Percentiles rank a stretch among this genome's conserved stretches.
These are phyloP conservation scores for Zaprionus ghesquierei DNA, from an alignment of 1,140 invertebrate species.

Conservation along the genomic window DNA sequence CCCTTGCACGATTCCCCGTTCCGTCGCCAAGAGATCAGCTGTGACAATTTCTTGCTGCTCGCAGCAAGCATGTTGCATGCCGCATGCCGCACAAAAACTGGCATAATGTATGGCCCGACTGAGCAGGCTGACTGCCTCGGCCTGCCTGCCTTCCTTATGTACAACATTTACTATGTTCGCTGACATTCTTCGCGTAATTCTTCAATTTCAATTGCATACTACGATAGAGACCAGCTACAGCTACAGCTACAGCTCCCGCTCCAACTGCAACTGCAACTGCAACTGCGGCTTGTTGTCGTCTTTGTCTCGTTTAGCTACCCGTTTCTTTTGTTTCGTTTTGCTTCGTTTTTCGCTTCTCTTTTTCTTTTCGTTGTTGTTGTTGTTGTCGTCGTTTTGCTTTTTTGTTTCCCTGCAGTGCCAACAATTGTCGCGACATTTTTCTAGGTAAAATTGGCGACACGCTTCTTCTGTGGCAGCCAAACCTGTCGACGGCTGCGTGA, in stretches of 20 bases:
- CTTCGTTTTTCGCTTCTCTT: slow-evolving; percentile 8
- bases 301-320: slow-evolving; percentile 4
- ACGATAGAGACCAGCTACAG: slow-evolving; percentile 46
- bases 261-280: slow-evolving; percentile 1
- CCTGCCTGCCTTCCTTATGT: slow-evolving; percentile 46
- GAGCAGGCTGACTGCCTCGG: slow-evolving; percentile 11
- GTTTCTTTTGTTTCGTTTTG: slow-evolving; percentile 43
- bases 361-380: slow-evolving; percentile 34
- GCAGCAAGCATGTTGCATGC: neutral
- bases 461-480: slow-evolving; percentile 79
- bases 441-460: slow-evolving; percentile 83
- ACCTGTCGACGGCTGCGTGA: slow-evolving; percentile 65
- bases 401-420: slow-evolving; percentile 7
- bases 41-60: slow-evolving; percentile 53
- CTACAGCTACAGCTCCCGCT: neutral
- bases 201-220: slow-evolving; percentile 81
- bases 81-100: neutral
- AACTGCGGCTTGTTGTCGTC: slow-evolving; percentile 2
- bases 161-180: slow-evolving; percentile 77
- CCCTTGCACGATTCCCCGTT: slow-evolving; percentile 26
- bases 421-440: slow-evolving; percentile 82
- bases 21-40: slow-evolving; percentile 53
- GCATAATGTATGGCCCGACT: neutral
- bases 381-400: slow-evolving; percentile 24
- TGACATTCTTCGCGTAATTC: slow-evolving; percentile 78